A percentile compares a stretch with the other conserved stretches of the same genome.
phyloP scores from a whole-genome alignment of 2,113 vertebrate genomes.

The Tragelaphus buxtoni region DNA sequence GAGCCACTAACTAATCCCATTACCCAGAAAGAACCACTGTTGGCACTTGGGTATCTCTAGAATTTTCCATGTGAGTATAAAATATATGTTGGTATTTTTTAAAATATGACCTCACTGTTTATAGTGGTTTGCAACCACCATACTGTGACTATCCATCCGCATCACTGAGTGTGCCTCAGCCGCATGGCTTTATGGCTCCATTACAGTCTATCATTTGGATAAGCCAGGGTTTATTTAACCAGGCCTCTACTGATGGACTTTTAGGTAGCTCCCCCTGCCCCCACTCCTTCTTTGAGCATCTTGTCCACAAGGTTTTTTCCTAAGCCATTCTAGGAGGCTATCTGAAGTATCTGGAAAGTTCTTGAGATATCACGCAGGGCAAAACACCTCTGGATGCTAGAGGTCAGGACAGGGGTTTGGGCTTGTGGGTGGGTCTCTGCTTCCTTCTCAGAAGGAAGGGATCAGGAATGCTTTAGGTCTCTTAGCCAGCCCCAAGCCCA shows the following conservation, averaged over 20 bases:
- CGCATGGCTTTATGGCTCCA: not conserved
- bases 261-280: not conserved
- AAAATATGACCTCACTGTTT: not conserved
- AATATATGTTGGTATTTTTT: not conserved
- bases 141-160: not conserved
- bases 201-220: not conserved
- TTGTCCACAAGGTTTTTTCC: not conserved
- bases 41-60: conserved; percentile 22
- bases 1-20: conserved; percentile 50
- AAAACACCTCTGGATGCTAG: not conserved
- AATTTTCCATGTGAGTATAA: conserved; percentile 28
- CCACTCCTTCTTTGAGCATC: not conserved
- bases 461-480: not conserved
- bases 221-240: not conserved
- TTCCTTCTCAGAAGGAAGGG: not conserved
- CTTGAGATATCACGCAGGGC: not conserved
- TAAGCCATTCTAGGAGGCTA: not conserved
- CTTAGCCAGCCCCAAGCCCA: not conserved
- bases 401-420: not conserved
- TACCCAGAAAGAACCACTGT: conserved; percentile 13
- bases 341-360: not conserved
- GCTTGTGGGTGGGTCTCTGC: not conserved
- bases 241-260: not conserved
- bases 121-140: not conserved
- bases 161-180: not conserved